phyloP scores from a whole-genome alignment of 2,888 invertebrate species.

The Scaptomyza flava region DNA sequence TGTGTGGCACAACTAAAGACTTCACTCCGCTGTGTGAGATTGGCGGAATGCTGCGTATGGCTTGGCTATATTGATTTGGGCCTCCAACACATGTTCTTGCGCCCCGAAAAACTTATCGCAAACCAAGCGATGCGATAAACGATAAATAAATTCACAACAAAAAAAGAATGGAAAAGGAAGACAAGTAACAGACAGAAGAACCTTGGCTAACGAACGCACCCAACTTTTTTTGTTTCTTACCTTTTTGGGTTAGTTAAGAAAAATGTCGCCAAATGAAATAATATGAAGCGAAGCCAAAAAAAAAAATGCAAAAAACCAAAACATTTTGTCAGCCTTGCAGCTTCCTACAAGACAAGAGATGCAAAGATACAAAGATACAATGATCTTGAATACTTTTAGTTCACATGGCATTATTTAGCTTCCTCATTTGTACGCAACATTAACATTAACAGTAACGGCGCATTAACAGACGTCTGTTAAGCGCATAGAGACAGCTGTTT shows the following conservation, averaged over 20 bases:
- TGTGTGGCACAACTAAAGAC: slow-evolving; percentile 7
- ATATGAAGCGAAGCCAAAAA: slow-evolving; percentile 62
- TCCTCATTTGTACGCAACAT: slow-evolving; percentile 56
- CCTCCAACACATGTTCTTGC: slow-evolving; percentile 83
- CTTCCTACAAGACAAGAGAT: slow-evolving; percentile 47
- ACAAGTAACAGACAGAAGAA: slow-evolving; percentile 2
- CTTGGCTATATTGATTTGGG: slow-evolving; percentile 46
- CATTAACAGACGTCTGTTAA: slow-evolving; percentile 27
- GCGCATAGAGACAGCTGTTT: slow-evolving; percentile 40
- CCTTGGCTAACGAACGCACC: slow-evolving; percentile 43
- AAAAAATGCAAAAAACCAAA: neutral
- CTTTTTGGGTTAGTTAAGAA: slow-evolving; percentile 63
- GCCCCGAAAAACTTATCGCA: slow-evolving; percentile 82
- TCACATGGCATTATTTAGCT: slow-evolving; percentile 55
- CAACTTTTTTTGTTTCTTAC: slow-evolving; percentile 44
- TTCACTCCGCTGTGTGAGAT: slow-evolving; percentile 7
- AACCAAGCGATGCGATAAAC: slow-evolving; percentile 73
- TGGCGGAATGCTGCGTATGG: slow-evolving; percentile 42
- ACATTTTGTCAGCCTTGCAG: slow-evolving; percentile 60
- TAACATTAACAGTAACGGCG: neutral
- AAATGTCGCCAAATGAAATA: slow-evolving; percentile 63
- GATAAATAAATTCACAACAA: slow-evolving; percentile 73
- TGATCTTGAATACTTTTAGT: slow-evolving; percentile 27
- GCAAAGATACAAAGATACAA: slow-evolving; percentile 30
- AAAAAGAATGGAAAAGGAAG: slow-evolving; percentile 16